phyloP scores from a whole-genome alignment of 2,113 vertebrate species.

The Leptosomus discolor region DNA sequence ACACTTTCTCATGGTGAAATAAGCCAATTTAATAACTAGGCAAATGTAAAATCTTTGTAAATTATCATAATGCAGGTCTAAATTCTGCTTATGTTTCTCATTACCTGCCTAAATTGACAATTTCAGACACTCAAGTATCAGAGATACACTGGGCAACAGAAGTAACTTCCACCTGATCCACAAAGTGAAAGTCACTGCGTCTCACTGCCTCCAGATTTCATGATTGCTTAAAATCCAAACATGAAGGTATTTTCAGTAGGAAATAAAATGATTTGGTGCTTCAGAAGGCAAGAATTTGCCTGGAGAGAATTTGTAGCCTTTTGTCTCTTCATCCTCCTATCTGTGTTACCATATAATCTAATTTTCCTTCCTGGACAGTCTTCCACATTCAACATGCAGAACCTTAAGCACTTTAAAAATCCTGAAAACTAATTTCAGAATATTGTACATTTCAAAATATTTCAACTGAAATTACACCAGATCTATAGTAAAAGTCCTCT shows the following conservation, averaged over 20 bases:
- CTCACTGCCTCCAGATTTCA: not conserved
- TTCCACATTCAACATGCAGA: not conserved
- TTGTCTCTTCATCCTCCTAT: not conserved
- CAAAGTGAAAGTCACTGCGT: not conserved
- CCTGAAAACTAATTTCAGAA: no score
- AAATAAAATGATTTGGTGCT: not conserved
- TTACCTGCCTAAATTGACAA: no score
- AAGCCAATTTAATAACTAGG: not conserved
- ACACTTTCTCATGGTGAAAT: not conserved
- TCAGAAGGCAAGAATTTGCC: not conserved
- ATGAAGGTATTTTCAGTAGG: not conserved
- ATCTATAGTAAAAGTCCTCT: not conserved
- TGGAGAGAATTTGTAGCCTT: not conserved
- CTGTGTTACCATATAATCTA: not conserved
- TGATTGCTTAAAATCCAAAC: not conserved
- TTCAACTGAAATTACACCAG: accelerated
- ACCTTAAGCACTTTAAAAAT: not conserved
- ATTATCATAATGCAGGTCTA: not conserved
- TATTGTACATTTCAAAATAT: not conserved
- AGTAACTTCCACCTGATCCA: not conserved
- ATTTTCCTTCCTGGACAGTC: not conserved
- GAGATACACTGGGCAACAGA: not conserved
- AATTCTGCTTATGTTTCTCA: not conserved
- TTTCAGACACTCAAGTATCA: not conserved
- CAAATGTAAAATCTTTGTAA: not conserved